Percentiles rank a stretch among this genome's conserved stretches.
These are phyloP conservation scores for Drosophila watanabei DNA, from an alignment of 1,140 invertebrate species.

Conservation along the genomic window DNA sequence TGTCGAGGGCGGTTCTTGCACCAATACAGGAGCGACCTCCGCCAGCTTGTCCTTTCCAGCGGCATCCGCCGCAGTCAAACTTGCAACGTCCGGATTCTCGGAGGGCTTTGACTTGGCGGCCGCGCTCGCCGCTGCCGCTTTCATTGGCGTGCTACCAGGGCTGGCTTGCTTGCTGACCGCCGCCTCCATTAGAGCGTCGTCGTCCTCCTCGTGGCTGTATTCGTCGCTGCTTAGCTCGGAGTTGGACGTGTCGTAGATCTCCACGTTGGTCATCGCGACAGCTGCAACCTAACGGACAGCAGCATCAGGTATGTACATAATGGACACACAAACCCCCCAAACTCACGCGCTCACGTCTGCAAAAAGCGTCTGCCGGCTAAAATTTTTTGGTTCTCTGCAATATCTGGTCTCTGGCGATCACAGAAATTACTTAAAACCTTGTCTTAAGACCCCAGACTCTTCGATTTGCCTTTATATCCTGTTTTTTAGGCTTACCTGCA, in stretches of 20 bases:
- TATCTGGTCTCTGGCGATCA: no score
- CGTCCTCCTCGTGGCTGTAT: slow-evolving; percentile 65
- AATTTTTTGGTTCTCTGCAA: neutral
- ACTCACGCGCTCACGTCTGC: slow-evolving; percentile 55
- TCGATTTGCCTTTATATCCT: neutral
- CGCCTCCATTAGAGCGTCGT: slow-evolving; percentile 67
- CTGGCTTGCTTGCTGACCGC: slow-evolving; percentile 57
- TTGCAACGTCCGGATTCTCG: slow-evolving; percentile 3
- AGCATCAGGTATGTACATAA: slow-evolving; percentile 35
- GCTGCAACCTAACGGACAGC: slow-evolving; percentile 26
- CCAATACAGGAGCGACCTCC: neutral
- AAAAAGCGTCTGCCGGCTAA: slow-evolving; percentile 65
- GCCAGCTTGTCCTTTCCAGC: slow-evolving; percentile 1
- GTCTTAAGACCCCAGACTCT: neutral
- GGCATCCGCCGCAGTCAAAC: neutral
- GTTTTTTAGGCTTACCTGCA: slow-evolving; percentile 4
- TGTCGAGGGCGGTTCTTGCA: slow-evolving; percentile 30
- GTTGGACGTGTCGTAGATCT: slow-evolving; percentile 69
- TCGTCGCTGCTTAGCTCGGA: slow-evolving; percentile 72
- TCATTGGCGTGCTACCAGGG: neutral
- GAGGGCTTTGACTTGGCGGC: slow-evolving; percentile 20
- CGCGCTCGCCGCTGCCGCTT: neutral
- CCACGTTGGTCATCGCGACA: slow-evolving; percentile 59
- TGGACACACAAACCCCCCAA: slow-evolving; percentile 20
- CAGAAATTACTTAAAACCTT: neutral